A percentile compares a stretch with the other conserved stretches of the same genome.
Conservation (phyloP, 1,140 invertebrate genomes). For the Argopecten irradians region DNA sequence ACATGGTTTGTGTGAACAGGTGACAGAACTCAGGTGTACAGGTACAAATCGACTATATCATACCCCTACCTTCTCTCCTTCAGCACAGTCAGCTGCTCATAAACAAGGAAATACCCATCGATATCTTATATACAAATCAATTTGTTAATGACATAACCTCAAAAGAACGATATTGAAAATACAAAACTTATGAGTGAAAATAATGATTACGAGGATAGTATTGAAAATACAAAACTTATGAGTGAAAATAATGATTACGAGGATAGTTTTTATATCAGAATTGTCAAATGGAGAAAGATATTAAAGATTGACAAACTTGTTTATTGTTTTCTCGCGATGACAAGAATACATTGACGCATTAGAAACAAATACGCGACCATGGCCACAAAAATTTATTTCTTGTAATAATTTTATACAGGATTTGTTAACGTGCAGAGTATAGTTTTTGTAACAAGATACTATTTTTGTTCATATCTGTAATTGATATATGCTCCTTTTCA, state of each 20-base stretch:
- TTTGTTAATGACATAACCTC: too few relatives aligned
- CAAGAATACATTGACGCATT: conserved; percentile 7
- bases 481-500: background rate
- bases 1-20: conserved; percentile 3
- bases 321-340: background rate
- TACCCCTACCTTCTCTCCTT: background rate
- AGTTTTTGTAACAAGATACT: background rate
- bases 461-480: background rate
- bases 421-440: background rate
- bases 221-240: too few relatives aligned
- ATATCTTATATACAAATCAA: too few relatives aligned
- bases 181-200: too few relatives aligned
- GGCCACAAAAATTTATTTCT: conserved; percentile 7
- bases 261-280: background rate
- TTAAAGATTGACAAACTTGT: background rate
- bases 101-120: too few relatives aligned
- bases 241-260: too few relatives aligned
- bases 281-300: background rate
- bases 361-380: background rate
- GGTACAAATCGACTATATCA: background rate
- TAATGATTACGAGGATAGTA: too few relatives aligned
- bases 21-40: background rate
- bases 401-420: background rate
- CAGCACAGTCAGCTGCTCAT: background rate
- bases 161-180: too few relatives aligned